Conservation (phyloP, 2,113 vertebrate genomes). For the Herpetotheres cachinnans region DNA sequence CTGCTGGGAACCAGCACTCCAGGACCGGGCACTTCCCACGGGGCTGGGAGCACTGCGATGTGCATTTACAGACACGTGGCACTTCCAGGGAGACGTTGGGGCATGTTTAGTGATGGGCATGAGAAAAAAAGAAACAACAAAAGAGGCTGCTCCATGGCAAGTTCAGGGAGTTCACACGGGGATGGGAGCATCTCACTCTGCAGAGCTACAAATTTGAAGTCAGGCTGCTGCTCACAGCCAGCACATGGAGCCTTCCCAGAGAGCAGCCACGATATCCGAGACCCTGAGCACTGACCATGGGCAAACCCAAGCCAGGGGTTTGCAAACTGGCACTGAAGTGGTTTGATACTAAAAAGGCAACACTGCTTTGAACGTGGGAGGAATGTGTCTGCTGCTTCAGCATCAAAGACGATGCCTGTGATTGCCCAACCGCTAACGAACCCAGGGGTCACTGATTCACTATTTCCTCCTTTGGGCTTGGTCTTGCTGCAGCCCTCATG, state of each 20-base stretch:
- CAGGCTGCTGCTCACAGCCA: background rate
- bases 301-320: background rate
- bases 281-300: background rate
- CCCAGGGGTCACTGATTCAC: background rate
- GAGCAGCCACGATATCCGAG: background rate
- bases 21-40: accelerated
- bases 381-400: background rate
- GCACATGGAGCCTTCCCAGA: background rate
- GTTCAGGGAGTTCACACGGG: background rate
- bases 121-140: background rate
- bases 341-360: background rate
- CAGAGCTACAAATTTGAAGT: background rate
- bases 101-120: background rate
- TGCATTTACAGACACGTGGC: background rate
- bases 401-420: background rate
- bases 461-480: background rate
- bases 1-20: background rate
- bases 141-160: background rate
- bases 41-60: background rate
- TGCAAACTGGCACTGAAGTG: background rate
- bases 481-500: background rate
- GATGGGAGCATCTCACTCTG: background rate
- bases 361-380: background rate
- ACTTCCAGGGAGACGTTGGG: background rate
- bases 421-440: background rate